A percentile compares a stretch with the other conserved stretches of the same genome.
phyloP scores from a whole-genome alignment of 2,113 vertebrate genomes.

The Dinomys branickii region DNA sequence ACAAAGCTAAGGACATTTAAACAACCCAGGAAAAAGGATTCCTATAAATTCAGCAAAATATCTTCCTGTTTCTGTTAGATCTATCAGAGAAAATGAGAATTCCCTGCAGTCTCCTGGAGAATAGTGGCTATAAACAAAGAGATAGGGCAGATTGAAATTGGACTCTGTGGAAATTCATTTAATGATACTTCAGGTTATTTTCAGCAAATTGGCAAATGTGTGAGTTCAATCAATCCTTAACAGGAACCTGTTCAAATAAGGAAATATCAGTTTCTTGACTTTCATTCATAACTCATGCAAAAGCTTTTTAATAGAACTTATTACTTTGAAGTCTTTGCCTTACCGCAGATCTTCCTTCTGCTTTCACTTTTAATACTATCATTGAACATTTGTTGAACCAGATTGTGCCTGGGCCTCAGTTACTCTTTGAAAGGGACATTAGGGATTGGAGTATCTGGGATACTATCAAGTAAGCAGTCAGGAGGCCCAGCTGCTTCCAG shows the following conservation, averaged over 20 bases:
- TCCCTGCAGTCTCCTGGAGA: conserved; percentile 54
- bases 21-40: conserved; percentile 43
- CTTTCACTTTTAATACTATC: neutral
- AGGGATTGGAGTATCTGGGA: neutral
- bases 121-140: conserved; percentile 70
- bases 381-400: neutral
- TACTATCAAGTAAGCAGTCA: neutral
- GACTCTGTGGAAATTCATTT: conserved; percentile 68
- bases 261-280: conserved; percentile 49
- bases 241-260: conserved; percentile 43
- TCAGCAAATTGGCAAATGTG: conserved; percentile 74
- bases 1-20: conserved; percentile 40
- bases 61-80: conserved; percentile 54
- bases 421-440: neutral
- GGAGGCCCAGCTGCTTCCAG: neutral
- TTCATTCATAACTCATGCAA: conserved; percentile 61
- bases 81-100: conserved; percentile 25
- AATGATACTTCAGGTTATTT: conserved; percentile 71
- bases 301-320: conserved; percentile 43
- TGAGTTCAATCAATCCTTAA: conserved; percentile 68
- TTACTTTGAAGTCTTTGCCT: conserved; percentile 19
- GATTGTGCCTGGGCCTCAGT: neutral
- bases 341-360: conserved; percentile 23
- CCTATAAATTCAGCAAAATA: conserved; percentile 58
- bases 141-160: conserved; percentile 62